phyloP scores from a whole-genome alignment of 2,888 invertebrate genomes.

The Piscicola geometra region DNA sequence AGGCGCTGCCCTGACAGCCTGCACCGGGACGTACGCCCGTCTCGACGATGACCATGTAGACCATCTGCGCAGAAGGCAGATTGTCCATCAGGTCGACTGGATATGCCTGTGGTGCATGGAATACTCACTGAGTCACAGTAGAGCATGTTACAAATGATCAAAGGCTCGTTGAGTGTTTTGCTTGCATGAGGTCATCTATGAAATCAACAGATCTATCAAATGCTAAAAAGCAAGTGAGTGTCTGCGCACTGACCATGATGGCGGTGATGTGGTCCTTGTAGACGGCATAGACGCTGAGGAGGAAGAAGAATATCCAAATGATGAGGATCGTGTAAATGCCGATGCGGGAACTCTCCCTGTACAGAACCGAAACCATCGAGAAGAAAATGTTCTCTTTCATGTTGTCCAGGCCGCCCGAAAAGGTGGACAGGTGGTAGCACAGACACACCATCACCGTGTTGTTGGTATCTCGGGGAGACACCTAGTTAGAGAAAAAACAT shows the following conservation, averaged over 20 bases:
- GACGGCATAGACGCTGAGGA: constrained; percentile 18
- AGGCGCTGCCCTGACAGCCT: constrained; percentile 25
- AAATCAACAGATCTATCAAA: too few species aligned
- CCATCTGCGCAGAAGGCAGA: constrained; percentile 5
- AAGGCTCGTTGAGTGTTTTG: too few species aligned
- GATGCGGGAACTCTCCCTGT: neutral
- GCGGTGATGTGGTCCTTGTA: constrained; percentile 17
- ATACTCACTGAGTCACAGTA: too few species aligned
- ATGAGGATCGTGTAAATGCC: constrained; percentile 10
- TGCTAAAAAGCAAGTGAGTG: too few species aligned
- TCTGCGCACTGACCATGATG: too few species aligned
- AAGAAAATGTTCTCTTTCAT: neutral
- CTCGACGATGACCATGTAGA: constrained; percentile 23
- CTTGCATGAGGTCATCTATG: too few species aligned
- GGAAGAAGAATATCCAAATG: constrained; percentile 30
- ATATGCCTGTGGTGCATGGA: constrained; percentile 10
- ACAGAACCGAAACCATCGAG: neutral
- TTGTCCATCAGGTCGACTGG: constrained; percentile 30
- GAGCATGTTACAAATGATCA: too few species aligned
- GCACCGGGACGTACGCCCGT: constrained; percentile 22
- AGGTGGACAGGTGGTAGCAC: constrained; percentile 29
- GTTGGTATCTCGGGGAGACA: constrained; percentile 2
- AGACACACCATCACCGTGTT: neutral
- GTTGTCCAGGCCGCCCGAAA: neutral
- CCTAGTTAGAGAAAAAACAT: constrained; percentile 1